Evolutionary conservation across 1,140 invertebrate species (phyloP), one percentile per base, ranked within the genome.

Genomic region (Brachystomella parvula): DNA sequence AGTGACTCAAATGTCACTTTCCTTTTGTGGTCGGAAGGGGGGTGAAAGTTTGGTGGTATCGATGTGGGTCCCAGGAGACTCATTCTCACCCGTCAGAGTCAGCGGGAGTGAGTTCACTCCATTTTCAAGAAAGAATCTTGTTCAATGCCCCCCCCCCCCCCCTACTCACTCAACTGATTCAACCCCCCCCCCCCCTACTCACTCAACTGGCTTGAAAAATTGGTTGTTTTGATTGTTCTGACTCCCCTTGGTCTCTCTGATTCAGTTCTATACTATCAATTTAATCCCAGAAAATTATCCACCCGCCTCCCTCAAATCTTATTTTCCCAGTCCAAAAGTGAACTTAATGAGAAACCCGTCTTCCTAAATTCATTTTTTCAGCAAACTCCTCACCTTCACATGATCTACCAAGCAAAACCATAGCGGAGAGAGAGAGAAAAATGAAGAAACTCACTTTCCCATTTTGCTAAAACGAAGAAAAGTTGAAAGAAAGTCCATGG

Each of bases 201-300:
- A 53, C 9, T 12, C 49, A n/a, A n/a, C n/a, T n/a, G n/a, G n/a
- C 24, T 24, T 53, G 49, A 53, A 53, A 53, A 53, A 53, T 53
- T 53, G 49, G 12, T 53, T 53, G 49, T 53, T 53, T 53, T 53
- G 49, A 53, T 53, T 53, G 49, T 53, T 53, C 49, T 53, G 15
- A 17, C 24, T 26, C 49, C 49, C 49, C 24, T 53, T 53, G 12
- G 49, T 53, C 49, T 9, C n/a, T 15, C 49, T 53, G 49, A 53
- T 53, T 53, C 24, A 24, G 49, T 53, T 44, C 24, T 53, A n/a
- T n/a, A 53, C 24, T 24, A 53, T 53, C 49, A 53, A 53, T 53
- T 53, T 53, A 53, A 53, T 26, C 49, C 35, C 6, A 19, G 19
- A 26, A 24, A 53, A 53, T 53, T 53, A 53, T 24, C 21, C 24